Evolutionary conservation across 2,113 vertebrate species (phyloP), one percentile per base, ranked within the genome.

Genomic region (Dissostichus mawsoni): DNA sequence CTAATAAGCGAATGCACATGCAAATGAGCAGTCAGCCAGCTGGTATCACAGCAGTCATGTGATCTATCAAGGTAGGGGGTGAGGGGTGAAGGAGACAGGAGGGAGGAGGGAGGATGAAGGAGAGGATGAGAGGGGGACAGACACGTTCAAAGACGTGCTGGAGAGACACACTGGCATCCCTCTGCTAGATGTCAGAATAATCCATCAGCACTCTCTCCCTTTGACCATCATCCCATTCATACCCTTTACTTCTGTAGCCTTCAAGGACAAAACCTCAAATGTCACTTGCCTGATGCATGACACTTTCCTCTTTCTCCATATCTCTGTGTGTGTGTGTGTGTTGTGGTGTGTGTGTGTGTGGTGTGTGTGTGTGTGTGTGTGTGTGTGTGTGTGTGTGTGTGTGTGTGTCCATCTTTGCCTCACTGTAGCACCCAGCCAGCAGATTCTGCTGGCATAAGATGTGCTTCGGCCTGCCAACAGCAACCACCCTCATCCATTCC

Each of bases 1-100:
- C 80, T 92, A 93, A 91, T 91, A 90, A 90, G 89, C 78, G 86
- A 89, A 84, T 70, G 69, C 77, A 87, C 89, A 94, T 94, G 94
- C 91, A 94, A 94, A 94, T 94, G 90, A 94, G 90, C 90, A 87
- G 88, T 80, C 81, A 90, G 91, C 90, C 94, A 94, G 94, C 94
- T 94, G 94, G 93, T 92, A 92, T 92, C 91, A 92, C 90, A 93
- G 85, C 82, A 87, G 89, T 88, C 92, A 93, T 93, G 92, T 94
- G 93, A 93, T 93, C 89, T 93, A 90, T 94, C 92, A 94, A 93
- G 89, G 91, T 93, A 93, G 89, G 89, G 86, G 92, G 92, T 92
- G 84, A 83, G 51, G 74, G 92, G 84, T 93, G 91, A 92, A 90
- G 88, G 87, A 89, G 89, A 87, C 67, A 55, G 68, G 59, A 58